Evolutionary conservation across 2,888 invertebrate genomes (phyloP).

Genomic region (Chelonus formosanus): DNA sequence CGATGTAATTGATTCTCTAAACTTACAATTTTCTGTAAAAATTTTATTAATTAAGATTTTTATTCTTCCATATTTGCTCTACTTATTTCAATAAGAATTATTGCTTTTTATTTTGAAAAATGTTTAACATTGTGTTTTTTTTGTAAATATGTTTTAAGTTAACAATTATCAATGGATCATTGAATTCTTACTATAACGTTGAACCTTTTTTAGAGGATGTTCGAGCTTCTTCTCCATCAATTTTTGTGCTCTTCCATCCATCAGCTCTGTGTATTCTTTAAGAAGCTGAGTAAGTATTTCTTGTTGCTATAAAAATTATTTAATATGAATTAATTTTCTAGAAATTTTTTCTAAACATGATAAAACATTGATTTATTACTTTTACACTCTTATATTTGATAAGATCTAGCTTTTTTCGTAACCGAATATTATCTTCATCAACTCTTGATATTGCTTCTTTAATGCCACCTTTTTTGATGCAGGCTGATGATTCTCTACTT

Average conservation of each 20-base stretch:
- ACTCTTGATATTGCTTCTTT: constrained; percentile 50
- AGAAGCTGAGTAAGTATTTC: constrained; percentile 52
- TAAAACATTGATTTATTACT: constrained; percentile 53
- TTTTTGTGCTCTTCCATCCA: constrained; percentile 51
- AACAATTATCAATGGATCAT: constrained; percentile 7
- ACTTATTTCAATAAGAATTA: no score
- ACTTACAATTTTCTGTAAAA: constrained; percentile 66
- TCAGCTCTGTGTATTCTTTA: constrained; percentile 57
- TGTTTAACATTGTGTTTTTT: neutral
- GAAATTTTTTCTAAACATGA: constrained; percentile 20
- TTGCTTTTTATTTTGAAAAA: neutral
- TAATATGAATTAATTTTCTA: constrained; percentile 16
- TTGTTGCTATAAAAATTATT: constrained; percentile 49
- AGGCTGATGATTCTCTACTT: constrained; percentile 50
- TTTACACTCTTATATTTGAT: constrained; percentile 75
- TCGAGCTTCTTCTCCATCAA: constrained; percentile 62
- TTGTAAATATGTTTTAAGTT: neutral
- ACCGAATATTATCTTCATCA: constrained; percentile 57
- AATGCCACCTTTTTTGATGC: constrained; percentile 51
- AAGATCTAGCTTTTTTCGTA: constrained; percentile 75
- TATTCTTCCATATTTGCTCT: no score
- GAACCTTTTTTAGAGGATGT: constrained; percentile 74
- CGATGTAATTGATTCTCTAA: constrained; percentile 85
- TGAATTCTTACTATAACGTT: constrained; percentile 41
- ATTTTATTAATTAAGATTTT: constrained; percentile 10